These are phyloP conservation scores for Trissoscelio sp. DNA, from an alignment of 2,888 invertebrate species.

Conservation along the genomic window DNA sequence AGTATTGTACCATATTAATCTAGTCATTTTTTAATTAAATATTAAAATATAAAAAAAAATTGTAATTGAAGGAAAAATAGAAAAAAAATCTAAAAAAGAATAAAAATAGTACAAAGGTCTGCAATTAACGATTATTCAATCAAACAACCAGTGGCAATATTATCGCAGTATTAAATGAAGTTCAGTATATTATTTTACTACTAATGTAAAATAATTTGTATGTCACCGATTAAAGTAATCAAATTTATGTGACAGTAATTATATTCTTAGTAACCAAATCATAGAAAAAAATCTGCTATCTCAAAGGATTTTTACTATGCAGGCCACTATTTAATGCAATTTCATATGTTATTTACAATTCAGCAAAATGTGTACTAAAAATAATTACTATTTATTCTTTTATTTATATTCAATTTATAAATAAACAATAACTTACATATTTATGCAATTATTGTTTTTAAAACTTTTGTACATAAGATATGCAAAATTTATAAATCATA, in stretches of 20 bases:
- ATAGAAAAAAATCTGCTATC: constrained; percentile 35
- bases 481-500: constrained; percentile 18
- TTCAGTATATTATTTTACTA: constrained; percentile 3
- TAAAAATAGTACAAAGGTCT: too few species aligned
- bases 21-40: constrained; percentile 37
- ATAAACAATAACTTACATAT: too few species aligned
- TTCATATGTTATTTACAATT: constrained; percentile 59
- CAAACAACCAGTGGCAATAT: constrained; percentile 25
- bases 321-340: constrained; percentile 82
- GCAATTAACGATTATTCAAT: neutral
- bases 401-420: constrained; percentile 1
- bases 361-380: neutral
- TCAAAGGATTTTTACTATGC: constrained; percentile 72
- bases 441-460: too few species aligned
- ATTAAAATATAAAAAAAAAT: neutral
- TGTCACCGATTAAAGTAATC: neutral
- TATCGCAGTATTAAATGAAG: constrained; percentile 9
- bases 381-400: neutral
- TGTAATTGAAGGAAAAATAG: neutral
- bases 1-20: constrained; percentile 2
- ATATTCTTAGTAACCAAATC: constrained; percentile 27
- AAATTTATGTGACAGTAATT: constrained; percentile 5
- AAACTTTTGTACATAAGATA: neutral
- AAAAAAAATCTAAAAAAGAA: neutral
- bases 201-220: constrained; percentile 1